Percentiles rank a stretch among this genome's conserved stretches.
These are phyloP conservation scores for Aleiodes testaceus DNA, from an alignment of 2,888 invertebrate species.

Conservation along the genomic window DNA sequence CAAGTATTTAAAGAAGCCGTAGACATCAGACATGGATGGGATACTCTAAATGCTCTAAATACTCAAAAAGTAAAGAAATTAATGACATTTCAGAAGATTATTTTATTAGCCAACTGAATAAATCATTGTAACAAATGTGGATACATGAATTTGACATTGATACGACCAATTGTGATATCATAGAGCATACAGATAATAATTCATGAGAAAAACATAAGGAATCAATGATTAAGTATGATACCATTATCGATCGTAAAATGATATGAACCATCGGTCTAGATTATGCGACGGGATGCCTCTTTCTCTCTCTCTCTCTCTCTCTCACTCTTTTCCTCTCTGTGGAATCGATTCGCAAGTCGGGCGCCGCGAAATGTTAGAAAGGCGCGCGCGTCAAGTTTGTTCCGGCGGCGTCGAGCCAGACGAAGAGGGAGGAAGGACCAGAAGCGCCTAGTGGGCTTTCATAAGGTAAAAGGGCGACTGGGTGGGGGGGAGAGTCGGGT, in stretches of 20 bases:
- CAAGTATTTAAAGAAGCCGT: slow-evolving; percentile 15
- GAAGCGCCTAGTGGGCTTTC: background rate
- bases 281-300: slow-evolving; percentile 23
- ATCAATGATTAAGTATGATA: slow-evolving; percentile 18
- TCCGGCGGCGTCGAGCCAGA: slow-evolving; percentile 28
- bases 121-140: too few species aligned
- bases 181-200: too few species aligned
- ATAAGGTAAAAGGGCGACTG: background rate
- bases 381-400: slow-evolving; percentile 40
- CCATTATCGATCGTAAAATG: slow-evolving; percentile 33
- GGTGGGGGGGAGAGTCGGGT: background rate
- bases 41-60: background rate
- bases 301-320: too few species aligned
- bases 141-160: too few species aligned
- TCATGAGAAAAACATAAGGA: background rate
- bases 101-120: too few species aligned
- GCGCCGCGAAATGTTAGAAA: slow-evolving; percentile 36
- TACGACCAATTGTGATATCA: too few species aligned
- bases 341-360: slow-evolving; percentile 35
- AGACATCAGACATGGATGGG: background rate
- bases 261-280: slow-evolving; percentile 20
- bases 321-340: background rate
- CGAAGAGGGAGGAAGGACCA: background rate
- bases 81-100: too few species aligned
- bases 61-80: background rate